Evolutionary conservation across 2,888 invertebrate genomes (phyloP).

Genomic region (Homarus gammarus): DNA sequence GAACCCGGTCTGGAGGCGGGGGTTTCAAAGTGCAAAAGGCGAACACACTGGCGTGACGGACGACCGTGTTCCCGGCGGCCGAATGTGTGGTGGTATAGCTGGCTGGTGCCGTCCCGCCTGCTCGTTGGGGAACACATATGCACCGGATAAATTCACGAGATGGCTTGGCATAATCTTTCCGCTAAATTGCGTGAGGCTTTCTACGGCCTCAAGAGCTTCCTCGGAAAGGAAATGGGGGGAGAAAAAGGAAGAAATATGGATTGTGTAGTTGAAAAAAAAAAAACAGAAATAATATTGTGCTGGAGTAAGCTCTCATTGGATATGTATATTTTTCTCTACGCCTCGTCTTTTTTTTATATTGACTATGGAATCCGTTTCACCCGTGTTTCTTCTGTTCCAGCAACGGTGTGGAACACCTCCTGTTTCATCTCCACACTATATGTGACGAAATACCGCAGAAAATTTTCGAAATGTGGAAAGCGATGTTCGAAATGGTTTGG

Average conservation of each 20-base stretch:
- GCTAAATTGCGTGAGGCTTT: not conserved
- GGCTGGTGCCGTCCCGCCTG: not conserved
- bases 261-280: no score
- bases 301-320: no score
- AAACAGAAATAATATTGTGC: no score
- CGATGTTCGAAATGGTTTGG: slow-evolving; percentile 13
- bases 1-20: slow-evolving; percentile 52
- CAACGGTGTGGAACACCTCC: no score
- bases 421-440: no score
- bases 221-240: not conserved
- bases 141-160: slow-evolving; percentile 15
- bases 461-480: not conserved
- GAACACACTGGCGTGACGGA: not conserved
- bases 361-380: no score
- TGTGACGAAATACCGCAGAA: no score
- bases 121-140: slow-evolving; percentile 7
- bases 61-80: not conserved
- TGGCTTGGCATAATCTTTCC: slow-evolving; percentile 25
- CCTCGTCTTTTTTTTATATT: no score
- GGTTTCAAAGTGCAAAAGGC: not conserved
- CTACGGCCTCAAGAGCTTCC: not conserved
- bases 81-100: slow-evolving; percentile 7
- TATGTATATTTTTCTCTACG: no score
- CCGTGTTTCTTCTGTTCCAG: no score
- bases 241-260: not conserved